A percentile compares a stretch with the other conserved stretches of the same genome.
Evolutionary conservation across 2,113 vertebrate genomes (phyloP).

Genomic region (Choloepus hoffmanni): DNA sequence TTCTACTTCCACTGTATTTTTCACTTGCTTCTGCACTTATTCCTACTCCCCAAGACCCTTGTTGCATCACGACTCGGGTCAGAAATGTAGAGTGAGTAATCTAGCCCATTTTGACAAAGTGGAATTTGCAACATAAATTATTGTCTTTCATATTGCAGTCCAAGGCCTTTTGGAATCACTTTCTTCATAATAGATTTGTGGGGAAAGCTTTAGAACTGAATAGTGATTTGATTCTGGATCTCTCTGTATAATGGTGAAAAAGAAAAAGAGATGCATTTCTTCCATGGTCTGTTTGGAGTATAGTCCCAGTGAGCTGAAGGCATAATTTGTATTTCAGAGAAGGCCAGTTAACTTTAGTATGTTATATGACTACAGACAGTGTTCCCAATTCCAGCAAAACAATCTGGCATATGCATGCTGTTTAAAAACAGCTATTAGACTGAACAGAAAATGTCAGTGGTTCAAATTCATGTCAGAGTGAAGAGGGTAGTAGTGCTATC

Average conservation of each 20-base stretch:
- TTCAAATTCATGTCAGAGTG: slow-evolving; percentile 3
- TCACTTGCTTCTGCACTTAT: not conserved
- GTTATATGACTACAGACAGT: slow-evolving; percentile 49
- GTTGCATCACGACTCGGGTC: not conserved
- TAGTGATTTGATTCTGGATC: slow-evolving; percentile 11
- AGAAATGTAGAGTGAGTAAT: slow-evolving; percentile 34
- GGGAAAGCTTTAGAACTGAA: not conserved
- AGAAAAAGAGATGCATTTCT: not conserved
- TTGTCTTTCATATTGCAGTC: slow-evolving; percentile 1
- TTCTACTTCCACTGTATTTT: not conserved
- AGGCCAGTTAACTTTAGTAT: slow-evolving; percentile 26
- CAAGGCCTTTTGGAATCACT: not conserved
- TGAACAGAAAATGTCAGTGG: slow-evolving; percentile 34
- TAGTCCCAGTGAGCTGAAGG: not conserved
- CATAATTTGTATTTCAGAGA: slow-evolving; percentile 7
- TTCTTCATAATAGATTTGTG: slow-evolving; percentile 9
- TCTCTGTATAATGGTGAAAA: slow-evolving; percentile 16
- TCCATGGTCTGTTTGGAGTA: not conserved
- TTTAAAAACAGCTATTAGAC: not conserved
- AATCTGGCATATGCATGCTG: slow-evolving; percentile 41
- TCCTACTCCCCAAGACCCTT: not conserved
- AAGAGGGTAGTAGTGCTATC: not conserved
- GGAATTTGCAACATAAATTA: not conserved
- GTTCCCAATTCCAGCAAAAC: slow-evolving; percentile 23
- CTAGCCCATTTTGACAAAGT: slow-evolving; percentile 32